Conservation (phyloP, 1,140 invertebrate genomes). For the Drosophila albomicans region DNA sequence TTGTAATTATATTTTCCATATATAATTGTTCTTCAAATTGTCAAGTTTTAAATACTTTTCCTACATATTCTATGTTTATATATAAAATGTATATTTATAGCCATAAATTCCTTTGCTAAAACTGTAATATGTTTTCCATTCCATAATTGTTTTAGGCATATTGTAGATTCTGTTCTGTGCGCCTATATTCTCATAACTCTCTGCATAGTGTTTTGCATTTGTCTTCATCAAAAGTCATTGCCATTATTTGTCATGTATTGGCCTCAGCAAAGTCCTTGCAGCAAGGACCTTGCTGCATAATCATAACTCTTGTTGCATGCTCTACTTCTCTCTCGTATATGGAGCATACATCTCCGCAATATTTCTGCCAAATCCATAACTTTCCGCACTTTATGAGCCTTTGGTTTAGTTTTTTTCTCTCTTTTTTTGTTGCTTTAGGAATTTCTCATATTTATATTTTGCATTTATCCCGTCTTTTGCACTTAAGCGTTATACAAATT, state of each 20-base stretch:
- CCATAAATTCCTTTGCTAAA: too few relatives aligned
- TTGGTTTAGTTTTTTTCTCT: slow-evolving; percentile 1
- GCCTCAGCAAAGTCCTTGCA: not conserved
- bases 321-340: not conserved
- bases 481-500: slow-evolving; percentile 35
- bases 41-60: too few relatives aligned
- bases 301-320: slow-evolving; percentile 14
- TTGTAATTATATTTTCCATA: too few relatives aligned
- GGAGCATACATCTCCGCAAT: slow-evolving; percentile 5
- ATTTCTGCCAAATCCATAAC: slow-evolving; percentile 20
- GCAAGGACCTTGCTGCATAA: slow-evolving; percentile 7
- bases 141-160: too few relatives aligned
- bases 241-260: not conserved
- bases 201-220: not conserved
- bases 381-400: slow-evolving; percentile 14
- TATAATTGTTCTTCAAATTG: too few relatives aligned
- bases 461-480: slow-evolving; percentile 32
- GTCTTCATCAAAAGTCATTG: not conserved
- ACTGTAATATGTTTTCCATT: too few relatives aligned
- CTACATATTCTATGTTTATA: too few relatives aligned
- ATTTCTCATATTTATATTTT: slow-evolving; percentile 24
- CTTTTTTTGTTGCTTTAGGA: slow-evolving; percentile 4
- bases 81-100: too few relatives aligned
- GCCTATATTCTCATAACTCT: too few relatives aligned
- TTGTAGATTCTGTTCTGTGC: too few relatives aligned